A percentile compares a stretch with the other conserved stretches of the same genome.
These are phyloP conservation scores for Hycleus phaleratus DNA, from an alignment of 1,140 invertebrate genomes.

Conservation along the genomic window DNA sequence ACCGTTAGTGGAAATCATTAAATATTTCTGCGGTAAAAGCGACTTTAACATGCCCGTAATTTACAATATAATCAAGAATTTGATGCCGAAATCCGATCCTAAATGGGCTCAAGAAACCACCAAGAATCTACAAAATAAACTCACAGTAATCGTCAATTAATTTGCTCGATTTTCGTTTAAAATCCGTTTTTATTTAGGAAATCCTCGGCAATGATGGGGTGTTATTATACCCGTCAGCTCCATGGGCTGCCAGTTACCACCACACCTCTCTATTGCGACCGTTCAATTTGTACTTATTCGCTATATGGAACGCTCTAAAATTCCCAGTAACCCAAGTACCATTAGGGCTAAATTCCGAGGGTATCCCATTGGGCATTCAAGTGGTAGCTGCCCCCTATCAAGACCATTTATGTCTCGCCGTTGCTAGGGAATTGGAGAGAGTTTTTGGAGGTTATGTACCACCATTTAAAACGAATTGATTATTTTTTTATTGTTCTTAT, in stretches of 20 bases:
- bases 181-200: slow-evolving; percentile 43
- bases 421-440: slow-evolving; percentile 73
- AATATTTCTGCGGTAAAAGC: slow-evolving; percentile 48
- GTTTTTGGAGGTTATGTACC: slow-evolving; percentile 77
- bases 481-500: too few relatives aligned
- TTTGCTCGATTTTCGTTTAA: neutral
- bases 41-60: slow-evolving; percentile 59
- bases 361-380: slow-evolving; percentile 75
- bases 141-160: slow-evolving; percentile 45
- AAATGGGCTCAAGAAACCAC: slow-evolving; percentile 57
- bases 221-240: slow-evolving; percentile 76
- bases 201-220: slow-evolving; percentile 72
- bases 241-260: slow-evolving; percentile 78
- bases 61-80: slow-evolving; percentile 55
- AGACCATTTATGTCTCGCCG: slow-evolving; percentile 75
- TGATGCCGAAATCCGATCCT: slow-evolving; percentile 53
- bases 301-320: slow-evolving; percentile 78
- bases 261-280: slow-evolving; percentile 70
- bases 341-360: slow-evolving; percentile 63
- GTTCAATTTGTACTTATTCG: slow-evolving; percentile 84
- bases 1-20: slow-evolving; percentile 49
- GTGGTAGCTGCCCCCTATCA: slow-evolving; percentile 68
- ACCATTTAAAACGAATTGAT: slow-evolving; percentile 40
- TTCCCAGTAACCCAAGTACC: slow-evolving; percentile 79
- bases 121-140: slow-evolving; percentile 48